Evolutionary conservation across 35 echinoderm and acorn worm genomes (phyloP), one percentile per base, ranked within the genome.

Genomic region (Nesometra sesokonis): DNA sequence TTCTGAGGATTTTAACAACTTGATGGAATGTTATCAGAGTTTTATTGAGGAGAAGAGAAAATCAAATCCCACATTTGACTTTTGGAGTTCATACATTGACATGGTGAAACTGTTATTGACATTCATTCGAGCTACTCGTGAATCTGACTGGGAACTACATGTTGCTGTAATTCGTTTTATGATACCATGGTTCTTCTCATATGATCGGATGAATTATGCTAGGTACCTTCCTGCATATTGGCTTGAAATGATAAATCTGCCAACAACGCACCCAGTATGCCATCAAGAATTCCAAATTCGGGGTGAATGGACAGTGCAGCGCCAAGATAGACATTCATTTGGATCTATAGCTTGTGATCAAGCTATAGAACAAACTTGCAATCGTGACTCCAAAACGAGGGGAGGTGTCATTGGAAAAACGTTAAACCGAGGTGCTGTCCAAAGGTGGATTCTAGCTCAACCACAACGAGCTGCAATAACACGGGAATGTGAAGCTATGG

Each of bases 181-280:
- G 30, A 31, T 90, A 29, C 88, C 92, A 39, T 94, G 92, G 92
- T 90, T 94, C 39, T 94, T 94, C 34, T 80, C 92, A 29, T 94
- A 94, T 84, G 85, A 94, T 57, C 32, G 89, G 32, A 84, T 43
- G 0, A 90, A 94, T 38, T 94, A 94, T 90, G 46, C 89, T 0
- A 39, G 92, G 29, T 94, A 94, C 32, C 76, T 90, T 30, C 82
- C 92, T 37, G 81, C 47, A 3, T 94, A 94, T 84, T 94, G 84
- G 78, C 35, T 87, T n/a, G 88, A 94, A 76, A 94, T 94, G 88
- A 46, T 77, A 32, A 37, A 87, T 79, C 78, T 94, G 27, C 88
- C 84, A 32, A 57, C 47, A 19, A 87, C 85, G 35, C 85, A 94
- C 84, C 92, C 88, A 67, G 52, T 17, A 27, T 77, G 46, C 29